Evolutionary conservation across 2,113 vertebrate genomes (phyloP).

Genomic region (Orcinus orca): DNA sequence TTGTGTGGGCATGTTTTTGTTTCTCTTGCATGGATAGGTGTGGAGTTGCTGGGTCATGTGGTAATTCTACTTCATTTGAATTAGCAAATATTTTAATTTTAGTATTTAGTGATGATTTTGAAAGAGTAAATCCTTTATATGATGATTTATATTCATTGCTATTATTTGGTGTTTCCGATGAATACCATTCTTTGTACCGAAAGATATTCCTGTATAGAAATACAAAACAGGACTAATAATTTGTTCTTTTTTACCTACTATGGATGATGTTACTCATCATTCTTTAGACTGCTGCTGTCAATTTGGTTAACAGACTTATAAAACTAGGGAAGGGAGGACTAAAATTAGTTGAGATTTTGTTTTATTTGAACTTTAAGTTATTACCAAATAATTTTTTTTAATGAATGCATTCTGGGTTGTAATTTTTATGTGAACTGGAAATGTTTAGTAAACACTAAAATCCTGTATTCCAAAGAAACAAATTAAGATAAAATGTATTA

Average conservation of each 20-base stretch:
- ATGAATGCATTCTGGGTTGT: background rate
- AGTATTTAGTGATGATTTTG: background rate
- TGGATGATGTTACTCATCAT: background rate
- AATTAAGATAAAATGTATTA: background rate
- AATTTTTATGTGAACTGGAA: conserved; percentile 9
- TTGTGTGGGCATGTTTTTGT: background rate
- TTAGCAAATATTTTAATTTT: conserved; percentile 9
- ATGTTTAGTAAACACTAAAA: conserved; percentile 37
- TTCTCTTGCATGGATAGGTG: background rate
- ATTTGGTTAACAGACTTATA: background rate
- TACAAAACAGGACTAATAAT: background rate
- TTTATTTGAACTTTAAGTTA: background rate
- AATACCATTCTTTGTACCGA: background rate
- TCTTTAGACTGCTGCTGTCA: background rate
- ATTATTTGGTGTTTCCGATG: background rate
- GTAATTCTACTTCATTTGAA: background rate
- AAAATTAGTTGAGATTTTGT: conserved; percentile 21
- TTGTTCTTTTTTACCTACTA: background rate
- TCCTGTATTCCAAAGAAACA: conserved; percentile 6
- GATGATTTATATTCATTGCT: background rate
- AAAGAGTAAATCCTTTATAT: background rate
- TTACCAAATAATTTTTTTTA: background rate
- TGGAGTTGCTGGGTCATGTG: background rate
- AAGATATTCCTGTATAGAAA: conserved; percentile 22
- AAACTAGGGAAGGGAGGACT: background rate